A percentile compares a stretch with the other conserved stretches of the same genome.
phyloP scores from a whole-genome alignment of 2,113 vertebrate genomes.

The Calcarius ornatus region DNA sequence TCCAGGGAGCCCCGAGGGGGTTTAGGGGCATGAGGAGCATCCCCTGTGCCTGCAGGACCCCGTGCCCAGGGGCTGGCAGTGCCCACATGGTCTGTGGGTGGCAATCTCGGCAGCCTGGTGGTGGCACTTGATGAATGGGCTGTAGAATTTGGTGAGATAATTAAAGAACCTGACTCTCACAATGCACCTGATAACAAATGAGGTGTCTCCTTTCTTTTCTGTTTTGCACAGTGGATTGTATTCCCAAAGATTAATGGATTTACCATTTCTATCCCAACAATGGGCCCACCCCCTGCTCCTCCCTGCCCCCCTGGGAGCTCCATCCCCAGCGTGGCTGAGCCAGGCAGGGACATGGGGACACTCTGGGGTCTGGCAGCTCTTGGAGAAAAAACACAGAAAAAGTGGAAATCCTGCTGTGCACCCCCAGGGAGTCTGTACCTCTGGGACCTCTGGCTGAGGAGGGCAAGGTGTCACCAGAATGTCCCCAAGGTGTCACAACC shows the following conservation, averaged over 20 bases:
- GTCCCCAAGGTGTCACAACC: neutral
- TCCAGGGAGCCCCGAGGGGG: neutral
- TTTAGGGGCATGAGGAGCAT: neutral
- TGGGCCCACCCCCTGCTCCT: neutral
- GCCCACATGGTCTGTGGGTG: constrained; percentile 60
- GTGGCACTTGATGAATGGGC: constrained; percentile 70
- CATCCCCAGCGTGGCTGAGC: neutral
- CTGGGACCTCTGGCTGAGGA: neutral
- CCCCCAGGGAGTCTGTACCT: too few relatives aligned
- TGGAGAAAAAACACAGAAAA: neutral
- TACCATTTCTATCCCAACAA: constrained; percentile 52
- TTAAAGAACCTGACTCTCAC: constrained; percentile 70
- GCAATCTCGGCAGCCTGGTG: constrained; percentile 48
- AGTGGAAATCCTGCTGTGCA: neutral
- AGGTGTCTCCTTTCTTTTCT: constrained; percentile 63
- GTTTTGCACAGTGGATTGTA: constrained; percentile 35
- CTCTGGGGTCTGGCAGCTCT: neutral
- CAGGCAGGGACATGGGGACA: neutral
- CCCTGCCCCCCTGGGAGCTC: neutral
- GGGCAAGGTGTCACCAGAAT: neutral
- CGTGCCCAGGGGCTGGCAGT: neutral
- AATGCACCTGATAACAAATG: constrained; percentile 73
- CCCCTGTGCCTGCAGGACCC: neutral
- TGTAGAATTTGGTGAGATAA: constrained; percentile 73
- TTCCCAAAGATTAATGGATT: constrained; percentile 71